phyloP scores from a whole-genome alignment of 2,797 vertebrate genomes.

The Chelmon rostratus region DNA sequence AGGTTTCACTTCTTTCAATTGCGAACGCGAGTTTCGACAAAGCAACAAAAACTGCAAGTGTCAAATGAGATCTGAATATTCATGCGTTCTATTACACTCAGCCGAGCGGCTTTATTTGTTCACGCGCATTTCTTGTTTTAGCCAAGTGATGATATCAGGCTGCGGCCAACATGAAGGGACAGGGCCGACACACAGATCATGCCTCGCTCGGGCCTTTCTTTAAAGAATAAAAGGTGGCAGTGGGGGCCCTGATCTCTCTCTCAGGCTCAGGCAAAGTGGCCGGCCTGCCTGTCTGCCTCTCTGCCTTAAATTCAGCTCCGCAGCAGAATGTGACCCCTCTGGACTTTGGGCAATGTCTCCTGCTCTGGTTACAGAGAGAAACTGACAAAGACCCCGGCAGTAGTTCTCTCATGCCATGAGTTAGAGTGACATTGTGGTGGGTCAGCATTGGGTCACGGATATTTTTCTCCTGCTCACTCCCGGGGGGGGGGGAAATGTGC shows the following conservation, averaged over 20 bases:
- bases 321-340: conserved; percentile 83
- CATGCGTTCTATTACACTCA: conserved; percentile 40
- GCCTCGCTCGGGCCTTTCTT: conserved; percentile 64
- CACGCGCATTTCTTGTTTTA: conserved; percentile 51
- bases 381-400: conserved; percentile 82
- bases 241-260: conserved; percentile 49
- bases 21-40: conserved; percentile 29
- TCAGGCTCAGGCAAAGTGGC: conserved; percentile 59
- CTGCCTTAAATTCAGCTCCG: conserved; percentile 78
- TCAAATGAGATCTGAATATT: conserved; percentile 58
- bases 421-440: conserved; percentile 81
- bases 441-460: conserved; percentile 81
- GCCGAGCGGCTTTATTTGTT: conserved; percentile 35
- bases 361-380: conserved; percentile 83
- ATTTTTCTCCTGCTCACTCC: conserved; percentile 70
- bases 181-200: conserved; percentile 58
- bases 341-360: conserved; percentile 81
- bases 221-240: conserved; percentile 77
- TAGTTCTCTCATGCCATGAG: conserved; percentile 76
- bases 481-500: conserved; percentile 33
- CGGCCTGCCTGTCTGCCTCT: conserved; percentile 68
- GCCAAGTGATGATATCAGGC: conserved; percentile 49
- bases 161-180: conserved; percentile 58
- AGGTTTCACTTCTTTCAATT: conserved; percentile 32
- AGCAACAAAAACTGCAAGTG: conserved; percentile 47